A percentile compares a stretch with the other conserved stretches of the same genome.
phyloP scores from a whole-genome alignment of 2,113 vertebrate species.

The Microcebus tavaratra region DNA sequence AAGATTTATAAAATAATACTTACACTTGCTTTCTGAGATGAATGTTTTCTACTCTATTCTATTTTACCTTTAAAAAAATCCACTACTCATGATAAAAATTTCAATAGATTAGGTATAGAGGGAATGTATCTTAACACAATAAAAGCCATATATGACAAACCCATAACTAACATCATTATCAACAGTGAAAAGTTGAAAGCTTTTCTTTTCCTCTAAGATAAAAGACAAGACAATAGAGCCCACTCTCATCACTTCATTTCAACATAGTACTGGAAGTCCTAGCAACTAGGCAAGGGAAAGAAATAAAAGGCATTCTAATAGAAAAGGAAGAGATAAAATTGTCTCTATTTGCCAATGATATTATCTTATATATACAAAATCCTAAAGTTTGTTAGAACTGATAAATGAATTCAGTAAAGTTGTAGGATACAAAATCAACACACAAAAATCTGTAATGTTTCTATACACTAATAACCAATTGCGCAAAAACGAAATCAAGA shows the following conservation, averaged over 20 bases:
- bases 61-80: neutral
- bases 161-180: neutral
- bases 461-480: neutral
- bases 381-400: neutral
- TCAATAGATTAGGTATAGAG: neutral
- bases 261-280: neutral
- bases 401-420: neutral
- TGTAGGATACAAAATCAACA: neutral
- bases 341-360: neutral
- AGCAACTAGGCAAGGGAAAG: neutral
- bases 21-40: neutral
- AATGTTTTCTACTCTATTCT: constrained; percentile 8
- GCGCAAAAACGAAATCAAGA: neutral
- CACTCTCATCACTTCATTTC: neutral
- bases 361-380: neutral
- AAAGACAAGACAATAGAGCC: neutral
- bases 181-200: neutral
- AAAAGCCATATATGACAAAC: neutral
- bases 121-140: neutral
- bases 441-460: neutral
- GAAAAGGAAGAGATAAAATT: neutral
- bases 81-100: neutral
- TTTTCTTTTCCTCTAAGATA: neutral
- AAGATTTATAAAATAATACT: neutral
- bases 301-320: neutral